A percentile compares a stretch with the other conserved stretches of the same genome.
Conservation (phyloP, 92 coral and sea anemone genomes). For the Meandrina meandrites region DNA sequence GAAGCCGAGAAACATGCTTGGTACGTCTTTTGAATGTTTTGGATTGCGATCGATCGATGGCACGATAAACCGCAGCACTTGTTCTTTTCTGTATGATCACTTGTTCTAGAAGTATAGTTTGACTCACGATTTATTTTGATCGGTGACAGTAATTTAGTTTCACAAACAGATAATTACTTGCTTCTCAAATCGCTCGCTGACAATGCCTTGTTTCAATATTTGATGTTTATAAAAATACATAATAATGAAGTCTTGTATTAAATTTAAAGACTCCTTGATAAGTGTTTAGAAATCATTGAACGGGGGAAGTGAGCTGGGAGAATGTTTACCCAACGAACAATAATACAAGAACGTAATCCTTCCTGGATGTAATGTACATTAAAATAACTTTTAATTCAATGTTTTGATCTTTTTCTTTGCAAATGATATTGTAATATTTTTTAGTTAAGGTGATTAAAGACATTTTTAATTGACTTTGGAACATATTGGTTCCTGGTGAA, state of each 20-base stretch:
- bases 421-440: constrained; percentile 21
- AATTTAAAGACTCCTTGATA: not conserved
- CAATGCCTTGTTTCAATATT: not conserved
- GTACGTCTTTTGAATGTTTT: constrained; percentile 27
- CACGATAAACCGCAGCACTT: not conserved
- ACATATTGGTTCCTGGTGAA: not conserved
- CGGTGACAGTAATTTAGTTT: not conserved
- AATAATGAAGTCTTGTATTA: not conserved
- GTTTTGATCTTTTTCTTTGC: not conserved
- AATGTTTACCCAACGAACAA: not conserved
- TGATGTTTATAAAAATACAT: not conserved
- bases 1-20: not conserved
- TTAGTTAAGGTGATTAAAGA: constrained; percentile 4
- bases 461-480: not conserved
- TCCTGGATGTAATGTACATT: not conserved
- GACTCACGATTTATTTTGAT: not conserved
- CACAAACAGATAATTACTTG: not conserved
- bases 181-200: not conserved
- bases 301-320: not conserved
- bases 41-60: constrained; percentile 18
- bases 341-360: not conserved
- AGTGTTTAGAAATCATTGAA: not conserved
- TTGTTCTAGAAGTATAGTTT: too few relatives aligned
- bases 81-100: not conserved
- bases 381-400: not conserved